These are phyloP conservation scores for Microplitis manilae DNA, from an alignment of 2,888 invertebrate genomes.

Conservation along the genomic window DNA sequence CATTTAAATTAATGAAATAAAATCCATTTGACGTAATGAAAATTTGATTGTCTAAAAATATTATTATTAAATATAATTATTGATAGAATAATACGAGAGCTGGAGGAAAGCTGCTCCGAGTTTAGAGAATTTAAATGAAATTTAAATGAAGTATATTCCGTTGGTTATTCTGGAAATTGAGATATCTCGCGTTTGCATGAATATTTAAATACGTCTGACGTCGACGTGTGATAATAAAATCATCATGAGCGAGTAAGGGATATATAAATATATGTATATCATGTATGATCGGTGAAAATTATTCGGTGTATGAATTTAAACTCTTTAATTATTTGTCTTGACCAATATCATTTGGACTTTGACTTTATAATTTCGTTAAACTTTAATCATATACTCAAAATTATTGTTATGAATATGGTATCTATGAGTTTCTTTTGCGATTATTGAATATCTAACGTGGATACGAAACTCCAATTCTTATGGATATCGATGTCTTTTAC, in stretches of 20 bases:
- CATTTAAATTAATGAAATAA: neutral
- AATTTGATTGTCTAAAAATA: constrained; percentile 21
- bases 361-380: neutral
- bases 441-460: no score
- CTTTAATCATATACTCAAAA: neutral
- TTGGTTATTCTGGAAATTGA: constrained; percentile 17
- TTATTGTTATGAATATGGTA: no score
- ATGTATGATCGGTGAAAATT: neutral
- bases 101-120: neutral
- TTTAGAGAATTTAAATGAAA: constrained; percentile 1
- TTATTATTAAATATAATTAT: neutral
- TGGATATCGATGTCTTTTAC: no score
- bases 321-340: neutral
- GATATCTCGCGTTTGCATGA: constrained; percentile 15
- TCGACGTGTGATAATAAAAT: constrained; percentile 32
- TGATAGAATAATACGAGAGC: neutral
- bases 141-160: neutral
- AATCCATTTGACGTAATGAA: constrained; percentile 27
- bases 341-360: neutral
- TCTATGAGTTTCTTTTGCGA: no score
- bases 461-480: no score
- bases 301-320: neutral
- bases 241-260: constrained; percentile 3
- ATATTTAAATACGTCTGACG: constrained; percentile 35
- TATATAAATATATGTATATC: neutral